phyloP scores from a whole-genome alignment of 1,140 invertebrate genomes.

The Bombus pyrosoma region DNA sequence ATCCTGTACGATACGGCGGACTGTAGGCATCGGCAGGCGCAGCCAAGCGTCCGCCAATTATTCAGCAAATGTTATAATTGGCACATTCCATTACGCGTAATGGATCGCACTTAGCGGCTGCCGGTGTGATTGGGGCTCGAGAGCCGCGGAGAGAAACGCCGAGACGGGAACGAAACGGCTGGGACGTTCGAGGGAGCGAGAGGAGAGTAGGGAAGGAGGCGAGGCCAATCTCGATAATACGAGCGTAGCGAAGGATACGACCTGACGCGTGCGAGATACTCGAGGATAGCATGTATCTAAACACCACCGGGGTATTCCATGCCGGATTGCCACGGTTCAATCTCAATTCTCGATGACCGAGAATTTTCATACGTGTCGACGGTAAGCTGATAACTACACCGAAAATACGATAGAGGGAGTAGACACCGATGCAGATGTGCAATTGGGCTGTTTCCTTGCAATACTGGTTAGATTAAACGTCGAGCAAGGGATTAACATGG shows the following conservation, averaged over 20 bases:
- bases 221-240: conserved; percentile 76
- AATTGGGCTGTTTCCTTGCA: neutral
- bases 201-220: conserved; percentile 48
- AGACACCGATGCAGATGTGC: neutral
- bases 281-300: conserved; percentile 41
- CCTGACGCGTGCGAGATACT: conserved; percentile 47
- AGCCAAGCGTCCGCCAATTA: conserved; percentile 77
- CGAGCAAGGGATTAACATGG: neutral
- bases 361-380: neutral
- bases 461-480: neutral
- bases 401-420: no score
- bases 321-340: conserved; percentile 7
- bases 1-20: conserved; percentile 44
- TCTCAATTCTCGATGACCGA: neutral
- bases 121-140: conserved; percentile 73
- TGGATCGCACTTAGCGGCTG: conserved; percentile 80
- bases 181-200: neutral
- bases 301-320: neutral
- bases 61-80: conserved; percentile 82
- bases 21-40: conserved; percentile 59
- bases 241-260: conserved; percentile 61
- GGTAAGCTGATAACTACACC: neutral
- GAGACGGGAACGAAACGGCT: conserved; percentile 21
- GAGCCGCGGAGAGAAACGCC: conserved; percentile 44
- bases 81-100: conserved; percentile 82